These are phyloP conservation scores for Puffinus mauretanicus DNA, from an alignment of 2,113 vertebrate genomes.

Conservation along the genomic window DNA sequence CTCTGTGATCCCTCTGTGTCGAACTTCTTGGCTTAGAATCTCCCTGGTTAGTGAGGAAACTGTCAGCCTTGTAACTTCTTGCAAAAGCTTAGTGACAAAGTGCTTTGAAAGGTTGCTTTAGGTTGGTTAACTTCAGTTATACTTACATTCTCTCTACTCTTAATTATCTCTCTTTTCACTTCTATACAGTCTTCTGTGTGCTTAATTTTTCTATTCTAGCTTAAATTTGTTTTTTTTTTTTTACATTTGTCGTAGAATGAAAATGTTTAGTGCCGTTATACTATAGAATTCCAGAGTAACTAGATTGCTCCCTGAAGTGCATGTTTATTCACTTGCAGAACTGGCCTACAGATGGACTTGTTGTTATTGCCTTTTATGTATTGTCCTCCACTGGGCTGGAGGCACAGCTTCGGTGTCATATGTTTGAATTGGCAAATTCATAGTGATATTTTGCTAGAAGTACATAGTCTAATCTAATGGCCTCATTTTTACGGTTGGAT, in stretches of 20 bases:
- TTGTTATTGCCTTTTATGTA: background rate
- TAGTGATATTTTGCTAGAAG: background rate
- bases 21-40: background rate
- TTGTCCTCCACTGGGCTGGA: background rate
- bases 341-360: background rate
- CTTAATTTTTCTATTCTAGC: background rate
- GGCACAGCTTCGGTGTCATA: rapidly evolving
- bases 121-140: background rate
- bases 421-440: background rate
- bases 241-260: background rate
- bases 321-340: background rate
- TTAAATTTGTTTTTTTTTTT: background rate
- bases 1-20: background rate
- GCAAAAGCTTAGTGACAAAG: background rate
- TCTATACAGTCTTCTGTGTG: background rate
- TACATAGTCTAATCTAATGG: background rate
- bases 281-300: background rate
- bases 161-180: background rate
- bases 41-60: background rate
- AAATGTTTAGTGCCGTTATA: background rate
- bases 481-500: background rate
- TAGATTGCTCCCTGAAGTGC: background rate
- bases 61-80: background rate
- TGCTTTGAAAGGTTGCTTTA: background rate
- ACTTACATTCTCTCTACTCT: background rate